Evolutionary conservation across 2,888 invertebrate genomes (phyloP).

Genomic region (Lochmaea capreae): DNA sequence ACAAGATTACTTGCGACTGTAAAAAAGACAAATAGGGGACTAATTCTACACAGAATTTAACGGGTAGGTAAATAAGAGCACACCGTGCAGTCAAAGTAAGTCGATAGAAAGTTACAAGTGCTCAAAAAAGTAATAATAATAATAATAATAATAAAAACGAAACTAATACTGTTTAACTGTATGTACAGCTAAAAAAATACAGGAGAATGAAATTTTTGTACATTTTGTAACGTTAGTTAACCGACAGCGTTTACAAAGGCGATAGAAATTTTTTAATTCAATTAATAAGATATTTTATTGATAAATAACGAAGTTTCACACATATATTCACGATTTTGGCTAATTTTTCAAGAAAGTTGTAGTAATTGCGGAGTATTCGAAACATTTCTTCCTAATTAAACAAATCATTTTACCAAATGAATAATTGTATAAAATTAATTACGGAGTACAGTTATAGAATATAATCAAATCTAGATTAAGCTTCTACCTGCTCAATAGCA

Average conservation of each 20-base stretch:
- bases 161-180: slow-evolving; percentile 47
- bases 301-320: too few species aligned
- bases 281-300: too few species aligned
- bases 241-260: slow-evolving; percentile 1
- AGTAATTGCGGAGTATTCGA: too few species aligned
- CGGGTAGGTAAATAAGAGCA: slow-evolving; percentile 45
- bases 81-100: slow-evolving; percentile 54
- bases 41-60: slow-evolving; percentile 54
- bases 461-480: too few species aligned
- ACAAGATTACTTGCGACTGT: slow-evolving; percentile 54
- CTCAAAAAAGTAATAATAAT: slow-evolving; percentile 53
- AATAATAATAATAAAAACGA: slow-evolving; percentile 39
- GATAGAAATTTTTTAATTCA: not conserved
- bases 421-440: too few species aligned
- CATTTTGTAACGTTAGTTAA: not conserved
- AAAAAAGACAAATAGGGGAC: slow-evolving; percentile 51
- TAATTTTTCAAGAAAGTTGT: too few species aligned
- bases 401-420: too few species aligned
- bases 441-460: too few species aligned
- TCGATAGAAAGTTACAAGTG: slow-evolving; percentile 63
- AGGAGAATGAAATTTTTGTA: slow-evolving; percentile 20
- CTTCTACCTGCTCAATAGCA: too few species aligned
- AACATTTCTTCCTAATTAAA: too few species aligned
- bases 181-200: slow-evolving; percentile 55
- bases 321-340: too few species aligned